Conservation (phyloP, 2,797 vertebrate genomes). For the Ataeniobius toweri region DNA sequence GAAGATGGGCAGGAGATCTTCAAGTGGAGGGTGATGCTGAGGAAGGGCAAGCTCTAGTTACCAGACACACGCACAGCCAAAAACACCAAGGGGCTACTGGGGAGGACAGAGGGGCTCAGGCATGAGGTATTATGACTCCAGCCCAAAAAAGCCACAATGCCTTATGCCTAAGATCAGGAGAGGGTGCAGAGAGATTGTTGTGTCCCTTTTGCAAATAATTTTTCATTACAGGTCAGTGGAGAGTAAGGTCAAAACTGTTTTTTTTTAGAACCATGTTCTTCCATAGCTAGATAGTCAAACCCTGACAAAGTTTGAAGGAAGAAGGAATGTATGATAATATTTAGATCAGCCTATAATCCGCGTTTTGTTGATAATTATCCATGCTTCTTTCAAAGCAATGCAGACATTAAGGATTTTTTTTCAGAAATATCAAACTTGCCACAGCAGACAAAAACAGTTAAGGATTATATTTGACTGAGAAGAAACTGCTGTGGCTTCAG, state of each 20-base stretch:
- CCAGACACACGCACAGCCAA: constrained; percentile 59
- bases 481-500: not conserved
- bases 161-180: not conserved
- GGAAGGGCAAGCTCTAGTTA: constrained; percentile 79
- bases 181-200: not conserved
- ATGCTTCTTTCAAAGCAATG: constrained; percentile 78
- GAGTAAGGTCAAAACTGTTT: not conserved
- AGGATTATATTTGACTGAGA: not conserved
- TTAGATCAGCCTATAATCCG: constrained; percentile 5
- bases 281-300: not conserved
- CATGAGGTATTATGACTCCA: not conserved
- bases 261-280: too few species aligned
- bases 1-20: constrained; percentile 96
- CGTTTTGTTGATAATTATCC: constrained; percentile 57
- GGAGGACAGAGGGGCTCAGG: constrained; percentile 20
- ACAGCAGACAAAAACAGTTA: not conserved
- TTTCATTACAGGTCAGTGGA: not conserved
- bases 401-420: constrained; percentile 54
- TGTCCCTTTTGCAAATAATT: not conserved
- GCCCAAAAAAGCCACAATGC: not conserved
- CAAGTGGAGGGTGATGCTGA: constrained; percentile 95
- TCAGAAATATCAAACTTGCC: not conserved
- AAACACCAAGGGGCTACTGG: constrained; percentile 19
- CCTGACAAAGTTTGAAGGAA: not conserved
- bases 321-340: not conserved